Percentiles rank a stretch among this genome's conserved stretches.
These are phyloP conservation scores for Peromyscus melanophrys DNA, from an alignment of 2,797 vertebrate species.

Conservation along the genomic window DNA sequence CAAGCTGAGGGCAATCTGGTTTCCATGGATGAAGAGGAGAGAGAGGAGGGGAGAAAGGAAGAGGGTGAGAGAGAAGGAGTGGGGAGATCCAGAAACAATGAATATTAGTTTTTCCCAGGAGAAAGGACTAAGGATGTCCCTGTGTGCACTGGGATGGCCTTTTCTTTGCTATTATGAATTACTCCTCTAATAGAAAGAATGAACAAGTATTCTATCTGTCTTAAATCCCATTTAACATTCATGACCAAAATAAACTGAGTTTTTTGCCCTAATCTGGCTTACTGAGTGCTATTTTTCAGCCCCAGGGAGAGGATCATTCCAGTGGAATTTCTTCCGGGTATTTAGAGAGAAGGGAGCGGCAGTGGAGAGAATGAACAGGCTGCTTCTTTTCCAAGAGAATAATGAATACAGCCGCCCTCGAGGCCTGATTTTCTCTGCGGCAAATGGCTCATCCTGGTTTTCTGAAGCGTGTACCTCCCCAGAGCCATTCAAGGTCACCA, in stretches of 20 bases:
- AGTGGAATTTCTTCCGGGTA: slow-evolving; percentile 59
- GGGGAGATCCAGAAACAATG: not conserved
- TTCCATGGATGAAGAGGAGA: not conserved
- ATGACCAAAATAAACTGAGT: slow-evolving; percentile 67
- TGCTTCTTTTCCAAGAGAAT: slow-evolving; percentile 51
- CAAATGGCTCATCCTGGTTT: slow-evolving; percentile 21
- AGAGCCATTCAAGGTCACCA: slow-evolving; percentile 45
- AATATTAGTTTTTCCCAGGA: slow-evolving; percentile 48
- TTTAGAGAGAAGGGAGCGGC: slow-evolving; percentile 51
- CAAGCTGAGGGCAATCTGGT: slow-evolving; percentile 26
- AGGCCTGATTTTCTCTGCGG: not conserved
- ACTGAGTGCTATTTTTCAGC: slow-evolving; percentile 64
- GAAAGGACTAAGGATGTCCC: slow-evolving; percentile 43
- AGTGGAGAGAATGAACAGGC: slow-evolving; percentile 48
- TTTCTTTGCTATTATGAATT: slow-evolving; percentile 75
- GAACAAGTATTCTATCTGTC: slow-evolving; percentile 74
- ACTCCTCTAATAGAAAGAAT: slow-evolving; percentile 73
- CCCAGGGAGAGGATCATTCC: slow-evolving; percentile 64
- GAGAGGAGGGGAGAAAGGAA: not conserved
- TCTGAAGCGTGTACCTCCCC: slow-evolving; percentile 31
- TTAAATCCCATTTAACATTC: slow-evolving; percentile 74
- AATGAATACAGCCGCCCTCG: slow-evolving; percentile 39
- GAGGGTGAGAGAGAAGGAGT: not conserved
- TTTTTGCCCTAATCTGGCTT: slow-evolving; percentile 61
- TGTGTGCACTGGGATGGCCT: slow-evolving; percentile 21